phyloP scores from a whole-genome alignment of 2,797 vertebrate genomes.

The Petrocephalus schoutedeni region DNA sequence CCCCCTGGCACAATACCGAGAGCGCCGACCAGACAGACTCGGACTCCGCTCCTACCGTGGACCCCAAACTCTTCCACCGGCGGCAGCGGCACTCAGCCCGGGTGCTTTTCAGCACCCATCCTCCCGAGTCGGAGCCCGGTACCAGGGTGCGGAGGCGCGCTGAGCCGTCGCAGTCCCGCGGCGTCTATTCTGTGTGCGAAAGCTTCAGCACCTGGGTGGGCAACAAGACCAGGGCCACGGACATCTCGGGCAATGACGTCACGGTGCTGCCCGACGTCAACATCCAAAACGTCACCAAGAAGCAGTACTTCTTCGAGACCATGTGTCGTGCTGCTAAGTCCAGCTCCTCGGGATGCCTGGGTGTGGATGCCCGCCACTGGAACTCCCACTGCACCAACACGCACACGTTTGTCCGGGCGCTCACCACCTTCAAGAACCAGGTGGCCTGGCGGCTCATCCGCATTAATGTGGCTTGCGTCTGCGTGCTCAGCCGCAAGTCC shows the following conservation, averaged over 20 bases:
- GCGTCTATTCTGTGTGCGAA: slow-evolving; percentile 92
- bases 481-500: slow-evolving; percentile 90
- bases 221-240: slow-evolving; percentile 90
- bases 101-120: slow-evolving; percentile 84
- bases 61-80: slow-evolving; percentile 83
- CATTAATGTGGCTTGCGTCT: slow-evolving; percentile 93
- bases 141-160: slow-evolving; percentile 51
- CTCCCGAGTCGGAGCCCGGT: slow-evolving; percentile 54
- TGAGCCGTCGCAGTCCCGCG: slow-evolving; percentile 62
- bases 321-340: slow-evolving; percentile 72
- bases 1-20: not conserved
- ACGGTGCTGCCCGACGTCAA: slow-evolving; percentile 85
- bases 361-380: slow-evolving; percentile 91
- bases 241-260: slow-evolving; percentile 93
- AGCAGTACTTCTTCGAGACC: slow-evolving; percentile 98
- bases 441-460: slow-evolving; percentile 93
- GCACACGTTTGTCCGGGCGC: slow-evolving; percentile 90
- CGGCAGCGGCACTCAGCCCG: slow-evolving; percentile 76
- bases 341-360: slow-evolving; percentile 75
- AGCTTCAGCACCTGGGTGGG: slow-evolving; percentile 90
- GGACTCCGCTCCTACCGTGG: slow-evolving; percentile 67
- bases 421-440: slow-evolving; percentile 84
- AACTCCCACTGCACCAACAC: slow-evolving; percentile 97
- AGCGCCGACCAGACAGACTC: not conserved
- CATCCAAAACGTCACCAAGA: slow-evolving; percentile 87